Conservation (phyloP, 1,140 invertebrate genomes). For the Pogonomyrmex californicus region DNA sequence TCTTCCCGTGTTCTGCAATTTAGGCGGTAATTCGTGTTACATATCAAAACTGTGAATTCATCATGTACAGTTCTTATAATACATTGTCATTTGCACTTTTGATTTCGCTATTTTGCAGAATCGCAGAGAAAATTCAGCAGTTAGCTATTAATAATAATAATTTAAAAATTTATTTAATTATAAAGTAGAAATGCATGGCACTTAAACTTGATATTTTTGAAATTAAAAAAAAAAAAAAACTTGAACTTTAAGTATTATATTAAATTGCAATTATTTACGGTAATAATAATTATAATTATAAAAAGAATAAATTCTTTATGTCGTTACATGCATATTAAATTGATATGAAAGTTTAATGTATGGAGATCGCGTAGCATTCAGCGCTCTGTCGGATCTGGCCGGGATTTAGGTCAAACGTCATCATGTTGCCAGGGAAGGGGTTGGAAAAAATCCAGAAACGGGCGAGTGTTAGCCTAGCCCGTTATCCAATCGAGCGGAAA, state of each 20-base stretch:
- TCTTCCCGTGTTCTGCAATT: conserved; percentile 20
- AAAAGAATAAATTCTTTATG: no score
- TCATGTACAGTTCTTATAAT: neutral
- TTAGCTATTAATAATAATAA: neutral
- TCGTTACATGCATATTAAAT: neutral
- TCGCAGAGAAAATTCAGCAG: neutral
- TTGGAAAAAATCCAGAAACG: conserved; percentile 66
- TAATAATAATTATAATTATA: no score
- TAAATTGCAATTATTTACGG: no score
- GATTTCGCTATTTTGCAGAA: neutral
- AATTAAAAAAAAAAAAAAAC: no score
- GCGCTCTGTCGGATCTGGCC: conserved; percentile 29
- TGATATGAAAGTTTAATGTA: neutral
- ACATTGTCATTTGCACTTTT: neutral
- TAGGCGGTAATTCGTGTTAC: conserved; percentile 9
- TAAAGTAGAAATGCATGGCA: no score
- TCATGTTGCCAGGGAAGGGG: conserved; percentile 21
- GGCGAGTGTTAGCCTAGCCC: conserved; percentile 56
- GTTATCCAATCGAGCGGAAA: conserved; percentile 78
- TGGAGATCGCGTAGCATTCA: conserved; percentile 44
- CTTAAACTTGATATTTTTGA: no score
- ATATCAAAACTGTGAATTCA: neutral
- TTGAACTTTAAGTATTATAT: no score
- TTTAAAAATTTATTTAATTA: no score
- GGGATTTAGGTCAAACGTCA: conserved; percentile 70